Percentiles rank a stretch among this genome's conserved stretches.
Evolutionary conservation across 2,113 vertebrate genomes (phyloP).

Genomic region (Pelecanoides urinatrix): DNA sequence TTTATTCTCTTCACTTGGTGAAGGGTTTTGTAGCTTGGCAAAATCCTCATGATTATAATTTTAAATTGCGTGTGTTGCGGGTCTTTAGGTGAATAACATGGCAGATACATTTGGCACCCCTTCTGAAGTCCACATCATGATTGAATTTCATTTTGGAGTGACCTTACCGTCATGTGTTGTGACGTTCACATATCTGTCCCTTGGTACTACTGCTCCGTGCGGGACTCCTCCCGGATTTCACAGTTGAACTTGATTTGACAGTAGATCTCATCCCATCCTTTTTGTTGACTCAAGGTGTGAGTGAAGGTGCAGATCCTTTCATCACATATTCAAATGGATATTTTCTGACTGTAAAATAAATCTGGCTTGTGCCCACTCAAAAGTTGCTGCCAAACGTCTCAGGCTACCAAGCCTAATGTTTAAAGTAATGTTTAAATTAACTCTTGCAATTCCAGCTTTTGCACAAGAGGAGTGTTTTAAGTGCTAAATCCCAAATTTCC

Average conservation of each 20-base stretch:
- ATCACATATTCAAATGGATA: slow-evolving; percentile 44
- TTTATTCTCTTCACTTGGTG: background rate
- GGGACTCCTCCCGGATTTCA: background rate
- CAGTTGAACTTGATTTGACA: background rate
- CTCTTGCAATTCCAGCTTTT: background rate
- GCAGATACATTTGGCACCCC: background rate
- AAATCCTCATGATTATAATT: background rate
- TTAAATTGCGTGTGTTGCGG: background rate
- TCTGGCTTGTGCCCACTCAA: slow-evolving; percentile 48
- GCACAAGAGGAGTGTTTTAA: background rate
- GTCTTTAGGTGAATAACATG: background rate
- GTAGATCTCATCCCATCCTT: background rate
- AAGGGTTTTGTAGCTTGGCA: background rate
- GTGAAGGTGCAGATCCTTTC: slow-evolving; percentile 39
- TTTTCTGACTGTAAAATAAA: slow-evolving; percentile 36
- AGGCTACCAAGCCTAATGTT: background rate
- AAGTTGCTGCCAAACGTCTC: slow-evolving; percentile 38
- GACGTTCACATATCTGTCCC: background rate
- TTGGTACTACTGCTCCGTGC: background rate
- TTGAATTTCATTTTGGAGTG: background rate
- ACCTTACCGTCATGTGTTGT: background rate
- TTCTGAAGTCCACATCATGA: background rate
- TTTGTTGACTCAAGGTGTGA: slow-evolving; percentile 39
- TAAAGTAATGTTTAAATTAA: slow-evolving; percentile 19
- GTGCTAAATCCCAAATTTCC: background rate